phyloP scores from a whole-genome alignment of 2,797 vertebrate species.

The Petrocephalus sullivani region DNA sequence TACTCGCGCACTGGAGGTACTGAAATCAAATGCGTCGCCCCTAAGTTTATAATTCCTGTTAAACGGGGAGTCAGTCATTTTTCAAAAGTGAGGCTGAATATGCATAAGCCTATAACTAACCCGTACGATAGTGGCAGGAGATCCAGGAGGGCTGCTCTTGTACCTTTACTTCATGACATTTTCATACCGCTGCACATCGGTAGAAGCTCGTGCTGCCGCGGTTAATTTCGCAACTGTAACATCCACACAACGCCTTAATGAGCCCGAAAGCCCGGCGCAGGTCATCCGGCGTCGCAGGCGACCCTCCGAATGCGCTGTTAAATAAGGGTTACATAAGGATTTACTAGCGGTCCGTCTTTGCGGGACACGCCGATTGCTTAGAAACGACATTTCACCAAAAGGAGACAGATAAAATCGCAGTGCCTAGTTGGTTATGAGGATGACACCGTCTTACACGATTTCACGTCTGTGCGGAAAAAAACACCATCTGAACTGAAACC shows the following conservation, averaged over 20 bases:
- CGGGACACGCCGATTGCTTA: background rate
- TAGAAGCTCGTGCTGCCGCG: background rate
- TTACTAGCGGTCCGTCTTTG: background rate
- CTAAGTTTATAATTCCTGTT: background rate
- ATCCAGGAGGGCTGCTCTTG: background rate
- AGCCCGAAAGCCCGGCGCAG: background rate
- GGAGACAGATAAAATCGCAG: background rate
- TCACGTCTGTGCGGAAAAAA: background rate
- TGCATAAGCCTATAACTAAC: background rate
- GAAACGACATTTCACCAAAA: background rate
- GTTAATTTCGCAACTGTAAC: background rate
- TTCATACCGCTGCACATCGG: background rate
- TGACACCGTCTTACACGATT: background rate
- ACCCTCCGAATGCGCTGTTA: background rate
- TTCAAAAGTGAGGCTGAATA: background rate
- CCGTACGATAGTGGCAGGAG: background rate
- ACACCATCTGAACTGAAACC: background rate
- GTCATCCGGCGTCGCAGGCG: background rate
- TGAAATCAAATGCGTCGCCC: background rate
- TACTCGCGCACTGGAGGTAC: background rate
- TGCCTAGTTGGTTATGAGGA: background rate
- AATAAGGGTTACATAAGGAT: background rate
- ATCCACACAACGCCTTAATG: background rate
- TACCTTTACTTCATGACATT: background rate
- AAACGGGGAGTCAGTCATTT: background rate